phyloP scores from a whole-genome alignment of 1,140 invertebrate species.

The Ruditapes philippinarum region DNA sequence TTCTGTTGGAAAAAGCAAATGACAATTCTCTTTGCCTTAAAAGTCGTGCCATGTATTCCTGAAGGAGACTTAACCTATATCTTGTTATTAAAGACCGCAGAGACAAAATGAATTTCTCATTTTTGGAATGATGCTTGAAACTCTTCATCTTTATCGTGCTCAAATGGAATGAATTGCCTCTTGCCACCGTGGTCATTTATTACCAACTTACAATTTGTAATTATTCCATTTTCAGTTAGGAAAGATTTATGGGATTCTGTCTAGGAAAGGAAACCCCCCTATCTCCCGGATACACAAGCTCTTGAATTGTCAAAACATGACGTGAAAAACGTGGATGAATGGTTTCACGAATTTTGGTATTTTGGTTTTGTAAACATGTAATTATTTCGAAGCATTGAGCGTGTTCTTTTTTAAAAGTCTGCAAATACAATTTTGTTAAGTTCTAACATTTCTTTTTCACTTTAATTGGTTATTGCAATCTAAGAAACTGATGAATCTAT shows the following conservation, averaged over 20 bases:
- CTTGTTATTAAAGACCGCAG: constrained; percentile 46
- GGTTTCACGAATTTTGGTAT: neutral
- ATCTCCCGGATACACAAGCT: neutral
- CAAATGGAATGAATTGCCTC: constrained; percentile 50
- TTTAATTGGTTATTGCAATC: too few species aligned
- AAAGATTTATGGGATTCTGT: constrained; percentile 55
- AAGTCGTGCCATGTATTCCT: neutral
- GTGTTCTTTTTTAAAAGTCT: too few species aligned
- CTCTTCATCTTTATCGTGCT: constrained; percentile 23
- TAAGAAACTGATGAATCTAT: too few species aligned
- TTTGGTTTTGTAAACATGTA: too few species aligned
- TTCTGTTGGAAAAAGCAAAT: too few species aligned
- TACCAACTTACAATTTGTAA: constrained; percentile 54
- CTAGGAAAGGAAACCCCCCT: neutral
- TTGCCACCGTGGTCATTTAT: constrained; percentile 41
- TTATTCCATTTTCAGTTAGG: constrained; percentile 51
- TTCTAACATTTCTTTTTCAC: too few species aligned
- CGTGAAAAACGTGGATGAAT: neutral
- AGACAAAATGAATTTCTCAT: constrained; percentile 59
- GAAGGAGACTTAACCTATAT: neutral
- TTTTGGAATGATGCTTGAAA: constrained; percentile 20
- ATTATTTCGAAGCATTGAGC: too few species aligned
- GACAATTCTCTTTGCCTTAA: neutral
- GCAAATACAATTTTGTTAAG: too few species aligned
- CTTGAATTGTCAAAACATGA: constrained; percentile 16